Evolutionary conservation across 2,797 vertebrate species (phyloP), one percentile per base, ranked within the genome.

Genomic region (Phrynocephalus forsythii): DNA sequence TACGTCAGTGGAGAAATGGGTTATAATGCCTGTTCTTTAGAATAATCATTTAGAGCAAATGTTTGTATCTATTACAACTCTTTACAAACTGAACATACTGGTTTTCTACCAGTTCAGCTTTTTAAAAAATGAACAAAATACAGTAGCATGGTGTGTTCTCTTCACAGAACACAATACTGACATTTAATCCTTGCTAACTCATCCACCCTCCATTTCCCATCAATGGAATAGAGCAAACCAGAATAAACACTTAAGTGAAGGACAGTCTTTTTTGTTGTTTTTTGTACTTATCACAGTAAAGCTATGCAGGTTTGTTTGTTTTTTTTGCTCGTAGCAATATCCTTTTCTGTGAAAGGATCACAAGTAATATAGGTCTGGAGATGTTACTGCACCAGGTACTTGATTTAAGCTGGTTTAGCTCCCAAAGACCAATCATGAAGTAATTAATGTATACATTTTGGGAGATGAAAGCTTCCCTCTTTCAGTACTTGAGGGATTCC

Each of bases 211-310:
- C 66, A 87, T 78, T 87, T 87, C 52, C 67, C 33, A n/a, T 82
- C n/a, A 50, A 87, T 60, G 33, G 48, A 83, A 83, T 79, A 87
- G 72, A 75, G 71, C 63, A 83, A 69, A 66, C 48, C 83, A 71
- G 73, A 79, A 83, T 79, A 83, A 87, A 87, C 81, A 87, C 82
- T 78, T 83, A 87, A 78, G 86, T 72, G 81, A 87, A 87, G 81
- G 86, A 44, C 86, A 87, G 83, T 79, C 22, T 38, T 83, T 78
- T 83, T 44, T 79, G 66, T 83, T 67, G 60, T 77, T 66, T 24
- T 79, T 79, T 83, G 75, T 72, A 71, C 73, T 83, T 63, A 78
- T 87, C 69, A 9, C 66, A 48, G 66, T n/a, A 60, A 83, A 87
- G 7, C 10, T 60, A 18, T 60, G 48, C 38, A 44, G 38, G 3